Conservation (phyloP, 2,888 invertebrate species). For the Dryadula phaetusa region DNA sequence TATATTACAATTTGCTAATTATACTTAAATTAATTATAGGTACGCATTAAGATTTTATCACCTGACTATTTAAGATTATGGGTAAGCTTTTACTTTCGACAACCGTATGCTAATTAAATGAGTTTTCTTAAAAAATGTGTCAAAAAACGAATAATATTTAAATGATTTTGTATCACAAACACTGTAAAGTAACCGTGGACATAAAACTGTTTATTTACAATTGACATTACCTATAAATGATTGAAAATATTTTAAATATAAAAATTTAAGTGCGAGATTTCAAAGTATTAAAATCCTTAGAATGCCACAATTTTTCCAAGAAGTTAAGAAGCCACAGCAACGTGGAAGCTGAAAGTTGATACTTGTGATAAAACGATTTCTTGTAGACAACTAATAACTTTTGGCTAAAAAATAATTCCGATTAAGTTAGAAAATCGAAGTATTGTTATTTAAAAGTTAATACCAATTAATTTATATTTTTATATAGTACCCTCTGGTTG, state of each 20-base stretch:
- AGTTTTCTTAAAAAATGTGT: slow-evolving; percentile 15
- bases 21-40: slow-evolving; percentile 8
- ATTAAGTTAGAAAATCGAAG: background rate
- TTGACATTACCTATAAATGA: slow-evolving; percentile 45
- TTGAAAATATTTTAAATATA: slow-evolving; percentile 43
- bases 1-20: slow-evolving; percentile 12
- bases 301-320: slow-evolving; percentile 27
- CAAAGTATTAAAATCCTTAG: slow-evolving; percentile 31
- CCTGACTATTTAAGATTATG: background rate
- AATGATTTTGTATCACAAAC: background rate
- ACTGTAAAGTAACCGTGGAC: slow-evolving; percentile 21
- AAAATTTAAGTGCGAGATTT: slow-evolving; percentile 29
- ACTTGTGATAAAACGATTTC: slow-evolving; percentile 23
- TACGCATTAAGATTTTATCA: slow-evolving; percentile 7
- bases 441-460: no score
- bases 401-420: background rate
- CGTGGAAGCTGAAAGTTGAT: slow-evolving; percentile 28
- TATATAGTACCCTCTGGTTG: no score
- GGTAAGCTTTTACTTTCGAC: slow-evolving; percentile 14
- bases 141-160: slow-evolving; percentile 7
- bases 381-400: background rate
- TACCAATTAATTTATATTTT: no score
- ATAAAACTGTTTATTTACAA: slow-evolving; percentile 44
- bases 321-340: slow-evolving; percentile 31
- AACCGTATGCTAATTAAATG: background rate